Evolutionary conservation across 2,888 invertebrate species (phyloP), one percentile per base, ranked within the genome.

Genomic region (Pantelozetes paolii): DNA sequence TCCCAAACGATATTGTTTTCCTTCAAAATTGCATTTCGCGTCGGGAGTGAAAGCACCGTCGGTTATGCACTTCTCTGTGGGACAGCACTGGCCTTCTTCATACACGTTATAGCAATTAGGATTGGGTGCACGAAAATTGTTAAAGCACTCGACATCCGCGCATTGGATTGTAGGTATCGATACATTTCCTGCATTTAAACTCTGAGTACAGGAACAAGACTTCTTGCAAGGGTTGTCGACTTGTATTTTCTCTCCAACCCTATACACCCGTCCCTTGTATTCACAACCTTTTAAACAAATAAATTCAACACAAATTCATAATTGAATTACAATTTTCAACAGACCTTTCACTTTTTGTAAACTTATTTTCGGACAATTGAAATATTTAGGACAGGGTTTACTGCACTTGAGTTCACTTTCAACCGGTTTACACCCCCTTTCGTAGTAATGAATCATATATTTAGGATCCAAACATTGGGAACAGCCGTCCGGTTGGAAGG

Each of bases 1-100:
- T 9, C 76, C 78, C 23, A 75, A 40, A 28, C 26, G 32, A 23
- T 72, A 72, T 28, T 50, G 8, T 11, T 57, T 30, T 32, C 42
- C 40, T 30, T 59, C 5, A 40, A 57, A 59, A 20, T 18, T 11
- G 30, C 72, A 59, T 20, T 54, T 62, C 13, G 5, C 13, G 13
- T n/a, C n/a, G 2, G 8, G 9, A 23, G 3, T n/a, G 5, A 71
- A 23, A 6, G 57, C 57, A 30, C 26, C 9, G 30, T 28, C 28
- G 8, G 8, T 30, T 1, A 50, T 54, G 36, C 72, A 72, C 1
- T 40, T 2, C 30, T 26, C 23, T 42, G 23, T 11, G 0, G 67
- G 26, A 42, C 67, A 67, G 13, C 67, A 67, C 32, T 67, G 40
- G 1, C 23, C 42, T 13, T 20, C 2, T 26, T 67, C 67, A 23